Conservation (phyloP, 2,888 invertebrate genomes). For the Oscheius myriophilus region DNA sequence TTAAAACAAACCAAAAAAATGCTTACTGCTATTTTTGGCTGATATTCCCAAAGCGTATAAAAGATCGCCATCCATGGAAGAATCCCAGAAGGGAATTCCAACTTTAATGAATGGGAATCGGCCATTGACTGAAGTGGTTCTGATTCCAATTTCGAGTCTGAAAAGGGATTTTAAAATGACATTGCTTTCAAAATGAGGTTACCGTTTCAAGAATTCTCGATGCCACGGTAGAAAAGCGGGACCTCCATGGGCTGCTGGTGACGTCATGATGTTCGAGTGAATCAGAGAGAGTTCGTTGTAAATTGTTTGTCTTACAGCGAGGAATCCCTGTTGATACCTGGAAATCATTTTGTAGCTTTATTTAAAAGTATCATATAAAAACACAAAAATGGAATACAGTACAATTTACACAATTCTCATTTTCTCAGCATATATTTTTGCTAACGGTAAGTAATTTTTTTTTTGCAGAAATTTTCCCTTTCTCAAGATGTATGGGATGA, state of each 20-base stretch:
- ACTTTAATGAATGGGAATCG: background rate
- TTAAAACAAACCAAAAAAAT: too few species aligned
- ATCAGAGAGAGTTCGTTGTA: background rate
- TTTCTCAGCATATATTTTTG: too few species aligned
- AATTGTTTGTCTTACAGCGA: background rate
- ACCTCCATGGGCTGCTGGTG: slow-evolving; percentile 9
- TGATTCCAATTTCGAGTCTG: slow-evolving; percentile 10
- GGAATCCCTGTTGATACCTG: slow-evolving; percentile 4
- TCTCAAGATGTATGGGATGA: too few species aligned
- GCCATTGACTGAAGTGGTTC: slow-evolving; percentile 6
- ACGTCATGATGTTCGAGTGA: background rate
- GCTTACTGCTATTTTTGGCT: background rate
- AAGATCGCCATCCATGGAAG: background rate
- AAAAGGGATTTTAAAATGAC: background rate
- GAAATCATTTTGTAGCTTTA: background rate
- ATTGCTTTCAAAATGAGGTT: background rate
- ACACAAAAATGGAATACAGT: too few species aligned
- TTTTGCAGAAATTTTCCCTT: too few species aligned
- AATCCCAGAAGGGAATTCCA: slow-evolving; percentile 11
- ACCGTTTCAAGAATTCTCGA: slow-evolving; percentile 9
- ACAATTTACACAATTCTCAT: too few species aligned
- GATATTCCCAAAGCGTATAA: background rate
- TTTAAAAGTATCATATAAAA: background rate
- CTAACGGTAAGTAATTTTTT: too few species aligned
- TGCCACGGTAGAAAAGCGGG: slow-evolving; percentile 18